Base-by-base conservation (phyloP, 2,888 invertebrate genomes). In the Agriopis leucophaearia region DNA sequence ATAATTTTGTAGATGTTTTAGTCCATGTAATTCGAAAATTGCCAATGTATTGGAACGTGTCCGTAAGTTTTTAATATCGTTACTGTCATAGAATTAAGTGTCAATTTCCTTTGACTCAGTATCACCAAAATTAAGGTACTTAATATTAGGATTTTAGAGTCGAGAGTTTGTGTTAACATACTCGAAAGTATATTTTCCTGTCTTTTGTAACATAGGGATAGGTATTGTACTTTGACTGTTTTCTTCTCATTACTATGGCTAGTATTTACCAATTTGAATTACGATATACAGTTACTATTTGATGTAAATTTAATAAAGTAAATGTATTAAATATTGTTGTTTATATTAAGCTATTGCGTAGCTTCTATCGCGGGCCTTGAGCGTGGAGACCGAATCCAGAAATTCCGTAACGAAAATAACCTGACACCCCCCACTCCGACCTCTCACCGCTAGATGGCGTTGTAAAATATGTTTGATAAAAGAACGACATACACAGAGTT, bases 261-360 rank as follows among this genome's bases (percentile, higher is more conserved):
- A 86, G 84, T 81, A 80, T 85, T 81, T 85, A 86, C 83, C 82
- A 79, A 78, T 86, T 86, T 84, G 78, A 77, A 86, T 88, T 42
- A 88, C 84, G 76, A 80, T 66, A 68, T 74, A 84, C 87, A 88
- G 85, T 87, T 87, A 89, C 85, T 88, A 88, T 80, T 90, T 82
- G 83, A 86, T 91, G 90, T 91, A 90, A 87, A 91, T 86, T 81
- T 78, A 84, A 83, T 89, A 87, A 85, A 86, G 86, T 91, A 89
- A 89, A 89, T 85, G 87, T 89, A 87, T 85, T 87, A 89, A 85
- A 88, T 81, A 74, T 69, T 69, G 57, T 67, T 62, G 12, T 56
- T 55, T 66, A 40, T 36, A 16, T n/a, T n/a, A n/a, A n/a, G n/a
- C n/a, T n/a, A n/a, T n/a, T n/a, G n/a, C n/a, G n/a, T n/a, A n/a